A percentile compares a stretch with the other conserved stretches of the same genome.
phyloP scores from a whole-genome alignment of 1,140 invertebrate species.

The Danaus plexippus region DNA sequence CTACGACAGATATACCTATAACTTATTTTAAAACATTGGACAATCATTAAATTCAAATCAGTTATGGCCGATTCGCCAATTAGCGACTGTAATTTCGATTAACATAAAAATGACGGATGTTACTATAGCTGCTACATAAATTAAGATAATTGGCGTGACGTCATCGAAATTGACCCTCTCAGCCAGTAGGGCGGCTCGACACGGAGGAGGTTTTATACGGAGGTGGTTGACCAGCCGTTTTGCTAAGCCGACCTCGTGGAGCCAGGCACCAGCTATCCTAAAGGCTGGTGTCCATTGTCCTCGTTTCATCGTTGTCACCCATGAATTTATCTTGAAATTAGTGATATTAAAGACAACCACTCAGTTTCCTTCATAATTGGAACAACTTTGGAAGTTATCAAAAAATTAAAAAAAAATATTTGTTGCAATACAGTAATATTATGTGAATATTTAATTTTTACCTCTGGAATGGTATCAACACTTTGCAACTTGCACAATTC shows the following conservation, averaged over 20 bases:
- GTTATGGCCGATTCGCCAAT: constrained; percentile 5
- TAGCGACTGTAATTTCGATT: constrained; percentile 32
- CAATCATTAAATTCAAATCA: too few relatives aligned
- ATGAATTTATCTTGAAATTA: constrained; percentile 10
- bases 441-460: constrained; percentile 15
- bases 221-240: constrained; percentile 34
- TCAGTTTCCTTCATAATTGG: too few relatives aligned
- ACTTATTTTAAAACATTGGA: too few relatives aligned
- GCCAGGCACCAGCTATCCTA: constrained; percentile 33
- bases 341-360: too few relatives aligned
- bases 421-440: not conserved
- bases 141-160: constrained; percentile 30
- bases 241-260: constrained; percentile 39
- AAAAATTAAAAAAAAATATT: too few relatives aligned
- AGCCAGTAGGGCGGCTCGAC: constrained; percentile 43
- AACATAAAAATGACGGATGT: constrained; percentile 33
- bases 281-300: constrained; percentile 41
- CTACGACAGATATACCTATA: too few relatives aligned
- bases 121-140: constrained; percentile 26
- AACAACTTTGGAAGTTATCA: too few relatives aligned
- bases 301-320: constrained; percentile 37
- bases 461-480: constrained; percentile 50
- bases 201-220: constrained; percentile 37
- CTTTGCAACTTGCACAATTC: constrained; percentile 50
- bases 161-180: constrained; percentile 53